Evolutionary conservation across 2,888 invertebrate genomes (phyloP).

Genomic region (Phymatocera aterrima): DNA sequence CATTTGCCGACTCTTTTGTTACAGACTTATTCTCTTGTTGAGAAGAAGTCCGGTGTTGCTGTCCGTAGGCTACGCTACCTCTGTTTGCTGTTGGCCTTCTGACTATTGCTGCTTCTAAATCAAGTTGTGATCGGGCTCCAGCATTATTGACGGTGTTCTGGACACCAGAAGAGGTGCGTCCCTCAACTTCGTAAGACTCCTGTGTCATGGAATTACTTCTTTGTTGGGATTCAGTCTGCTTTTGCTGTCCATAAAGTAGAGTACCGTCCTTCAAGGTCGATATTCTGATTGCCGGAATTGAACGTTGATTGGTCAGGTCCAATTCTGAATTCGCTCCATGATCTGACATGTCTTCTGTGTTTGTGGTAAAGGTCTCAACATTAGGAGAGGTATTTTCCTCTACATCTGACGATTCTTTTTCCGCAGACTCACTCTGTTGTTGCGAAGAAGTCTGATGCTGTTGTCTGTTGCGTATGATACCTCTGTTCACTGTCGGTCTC

Average conservation of each 20-base stretch:
- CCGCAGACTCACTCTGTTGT: not conserved
- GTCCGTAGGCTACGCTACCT: not conserved
- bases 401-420: not conserved
- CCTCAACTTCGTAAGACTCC: not conserved
- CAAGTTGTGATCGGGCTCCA: not conserved
- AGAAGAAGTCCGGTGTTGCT: not conserved
- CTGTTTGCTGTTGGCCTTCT: not conserved
- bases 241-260: not conserved
- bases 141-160: not conserved
- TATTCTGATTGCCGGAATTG: not conserved
- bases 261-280: not conserved
- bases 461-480: not conserved
- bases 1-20: not conserved
- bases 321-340: not conserved
- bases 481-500: not conserved
- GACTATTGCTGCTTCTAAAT: not conserved
- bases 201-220: not conserved
- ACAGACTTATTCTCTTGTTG: not conserved
- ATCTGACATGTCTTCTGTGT: not conserved
- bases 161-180: not conserved
- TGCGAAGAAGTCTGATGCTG: not conserved
- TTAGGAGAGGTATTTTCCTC: not conserved
- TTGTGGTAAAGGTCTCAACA: not conserved
- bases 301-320: not conserved
- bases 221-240: not conserved